Evolutionary conservation across 2,888 invertebrate genomes (phyloP).

Genomic region (Drosophila mettleri): DNA sequence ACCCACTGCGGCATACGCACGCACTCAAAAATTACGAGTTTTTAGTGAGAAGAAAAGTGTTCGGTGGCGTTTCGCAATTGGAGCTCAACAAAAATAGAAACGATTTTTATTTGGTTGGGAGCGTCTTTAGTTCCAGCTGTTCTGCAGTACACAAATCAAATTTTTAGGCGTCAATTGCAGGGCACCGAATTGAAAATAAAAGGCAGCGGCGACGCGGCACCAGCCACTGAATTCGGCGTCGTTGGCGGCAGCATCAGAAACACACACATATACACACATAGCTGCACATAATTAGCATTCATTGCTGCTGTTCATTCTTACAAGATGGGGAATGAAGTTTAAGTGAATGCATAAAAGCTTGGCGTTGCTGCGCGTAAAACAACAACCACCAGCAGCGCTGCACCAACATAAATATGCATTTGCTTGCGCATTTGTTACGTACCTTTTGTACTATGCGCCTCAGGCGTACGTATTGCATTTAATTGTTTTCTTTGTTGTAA

Average conservation of each 20-base stretch:
- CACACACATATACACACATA: neutral
- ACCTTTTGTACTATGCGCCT: constrained; percentile 29
- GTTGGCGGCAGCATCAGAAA: constrained; percentile 30
- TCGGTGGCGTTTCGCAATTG: constrained; percentile 41
- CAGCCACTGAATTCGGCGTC: constrained; percentile 3
- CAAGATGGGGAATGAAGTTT: constrained; percentile 11
- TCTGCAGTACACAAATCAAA: constrained; percentile 34
- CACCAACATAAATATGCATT: constrained; percentile 7
- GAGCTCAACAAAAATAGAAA: constrained; percentile 46
- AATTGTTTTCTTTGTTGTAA: constrained; percentile 17
- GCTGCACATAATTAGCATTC: constrained; percentile 32
- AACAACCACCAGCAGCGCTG: constrained; percentile 9
- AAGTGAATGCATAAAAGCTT: constrained; percentile 11
- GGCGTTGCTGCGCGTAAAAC: constrained; percentile 1
- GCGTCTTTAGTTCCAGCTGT: constrained; percentile 18
- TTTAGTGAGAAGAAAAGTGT: constrained; percentile 19
- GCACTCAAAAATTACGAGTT: constrained; percentile 23
- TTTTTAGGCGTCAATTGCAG: constrained; percentile 40
- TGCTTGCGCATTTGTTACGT: constrained; percentile 22
- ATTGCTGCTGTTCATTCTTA: constrained; percentile 20
- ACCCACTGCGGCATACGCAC: constrained; percentile 11
- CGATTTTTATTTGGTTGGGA: constrained; percentile 1
- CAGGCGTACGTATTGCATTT: constrained; percentile 22
- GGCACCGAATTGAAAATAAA: constrained; percentile 41
- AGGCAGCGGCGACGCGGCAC: constrained; percentile 2